phyloP scores from a whole-genome alignment of 2,113 vertebrate species.

The Gobiocypris rarus region DNA sequence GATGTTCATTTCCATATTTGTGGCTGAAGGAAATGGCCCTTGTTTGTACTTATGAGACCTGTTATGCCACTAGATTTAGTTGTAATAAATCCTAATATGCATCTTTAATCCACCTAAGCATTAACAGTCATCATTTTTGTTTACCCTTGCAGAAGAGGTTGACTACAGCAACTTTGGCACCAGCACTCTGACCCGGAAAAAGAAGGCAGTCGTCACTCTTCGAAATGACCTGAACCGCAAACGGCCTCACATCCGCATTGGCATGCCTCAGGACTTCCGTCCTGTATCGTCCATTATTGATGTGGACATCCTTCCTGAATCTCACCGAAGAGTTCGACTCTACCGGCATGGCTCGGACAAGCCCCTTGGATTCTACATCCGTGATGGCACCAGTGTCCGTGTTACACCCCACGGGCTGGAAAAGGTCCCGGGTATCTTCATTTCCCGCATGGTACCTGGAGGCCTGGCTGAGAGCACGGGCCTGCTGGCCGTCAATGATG shows the following conservation, averaged over 20 bases:
- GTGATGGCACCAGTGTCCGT: conserved; percentile 92
- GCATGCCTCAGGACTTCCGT: conserved; percentile 95
- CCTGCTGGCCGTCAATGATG: conserved; percentile 96
- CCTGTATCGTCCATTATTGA: conserved; percentile 98
- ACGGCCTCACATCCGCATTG: conserved; percentile 89
- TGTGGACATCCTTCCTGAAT: conserved; percentile 96
- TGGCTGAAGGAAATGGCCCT: neutral
- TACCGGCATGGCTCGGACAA: conserved; percentile 95
- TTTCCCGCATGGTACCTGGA: conserved; percentile 95
- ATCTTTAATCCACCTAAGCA: neutral
- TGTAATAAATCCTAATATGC: neutral
- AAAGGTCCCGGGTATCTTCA: conserved; percentile 97
- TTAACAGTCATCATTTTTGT: conserved; percentile 21
- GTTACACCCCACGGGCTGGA: conserved; percentile 94
- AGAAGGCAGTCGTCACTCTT: conserved; percentile 87
- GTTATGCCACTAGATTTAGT: no score
- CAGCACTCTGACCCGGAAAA: conserved; percentile 87
- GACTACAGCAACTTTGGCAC: conserved; percentile 90
- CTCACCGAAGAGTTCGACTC: conserved; percentile 90
- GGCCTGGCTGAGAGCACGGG: conserved; percentile 96
- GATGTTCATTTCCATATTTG: neutral
- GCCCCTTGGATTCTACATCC: conserved; percentile 96
- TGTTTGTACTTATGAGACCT: no score
- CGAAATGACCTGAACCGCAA: conserved; percentile 91
- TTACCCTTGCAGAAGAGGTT: conserved; percentile 85